Evolutionary conservation across 2,888 invertebrate genomes (phyloP).

Genomic region (Linhomoeus sp.): DNA sequence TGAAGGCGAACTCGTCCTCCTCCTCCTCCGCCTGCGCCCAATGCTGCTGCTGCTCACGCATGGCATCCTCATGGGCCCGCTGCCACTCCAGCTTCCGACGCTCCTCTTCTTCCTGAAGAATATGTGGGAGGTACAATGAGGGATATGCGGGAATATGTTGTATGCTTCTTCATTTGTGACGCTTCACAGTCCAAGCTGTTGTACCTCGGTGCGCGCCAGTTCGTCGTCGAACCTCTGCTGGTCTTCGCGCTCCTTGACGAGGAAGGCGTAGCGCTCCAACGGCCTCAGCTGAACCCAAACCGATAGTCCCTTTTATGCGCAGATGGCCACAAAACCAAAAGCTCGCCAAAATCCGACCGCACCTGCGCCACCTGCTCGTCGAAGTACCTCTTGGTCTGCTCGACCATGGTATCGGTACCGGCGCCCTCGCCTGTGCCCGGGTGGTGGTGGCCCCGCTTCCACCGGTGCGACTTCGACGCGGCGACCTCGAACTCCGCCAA

Average conservation of each 20-base stretch:
- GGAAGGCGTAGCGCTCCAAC: slow-evolving; percentile 84
- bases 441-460: background rate
- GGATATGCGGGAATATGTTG: too few species aligned
- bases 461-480: background rate
- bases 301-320: too few species aligned
- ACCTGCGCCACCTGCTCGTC: slow-evolving; percentile 6
- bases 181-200: too few species aligned
- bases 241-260: slow-evolving; percentile 67
- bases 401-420: too few species aligned
- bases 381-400: too few species aligned
- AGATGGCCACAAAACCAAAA: too few species aligned
- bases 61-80: slow-evolving; percentile 42
- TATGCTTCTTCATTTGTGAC: too few species aligned
- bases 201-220: slow-evolving; percentile 59
- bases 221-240: slow-evolving; percentile 59
- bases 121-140: background rate
- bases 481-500: slow-evolving; percentile 12
- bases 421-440: slow-evolving; percentile 8
- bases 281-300: slow-evolving; percentile 51
- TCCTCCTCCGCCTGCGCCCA: background rate
- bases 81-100: slow-evolving; percentile 70
- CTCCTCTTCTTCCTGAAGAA: slow-evolving; percentile 45
- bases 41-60: slow-evolving; percentile 36
- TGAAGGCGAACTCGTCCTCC: background rate
- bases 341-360: too few species aligned